Conservation (phyloP, 2,797 vertebrate species). For the Hydrocynus forskahlii region DNA sequence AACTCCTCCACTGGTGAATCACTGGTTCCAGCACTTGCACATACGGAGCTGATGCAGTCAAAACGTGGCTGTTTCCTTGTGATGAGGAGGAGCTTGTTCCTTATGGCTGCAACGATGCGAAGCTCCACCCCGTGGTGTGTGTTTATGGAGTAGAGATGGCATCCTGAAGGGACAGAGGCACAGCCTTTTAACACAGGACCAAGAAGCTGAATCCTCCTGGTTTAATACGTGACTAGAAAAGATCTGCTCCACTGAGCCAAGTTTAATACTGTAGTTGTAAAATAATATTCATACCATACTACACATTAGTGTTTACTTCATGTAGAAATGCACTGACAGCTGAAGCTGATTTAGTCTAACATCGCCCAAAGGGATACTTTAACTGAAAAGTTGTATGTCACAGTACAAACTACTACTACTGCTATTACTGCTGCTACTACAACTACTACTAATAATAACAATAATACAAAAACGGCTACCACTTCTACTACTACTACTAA, state of each 20-base stretch:
- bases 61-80: slow-evolving; percentile 85
- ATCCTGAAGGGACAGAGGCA: slow-evolving; percentile 79
- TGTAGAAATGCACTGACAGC: not conserved
- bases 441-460: too few species aligned
- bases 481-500: too few species aligned
- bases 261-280: not conserved
- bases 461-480: too few species aligned
- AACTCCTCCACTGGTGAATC: slow-evolving; percentile 96
- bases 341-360: not conserved
- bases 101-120: slow-evolving; percentile 92
- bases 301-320: not conserved
- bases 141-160: slow-evolving; percentile 96
- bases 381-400: too few species aligned
- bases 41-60: slow-evolving; percentile 68
- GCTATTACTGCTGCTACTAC: too few species aligned
- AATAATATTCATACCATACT: not conserved
- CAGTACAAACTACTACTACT: too few species aligned
- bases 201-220: not conserved
- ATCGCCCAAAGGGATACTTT: too few species aligned
- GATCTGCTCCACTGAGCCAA: not conserved
- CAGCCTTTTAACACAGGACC: not conserved
- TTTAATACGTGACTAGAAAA: not conserved
- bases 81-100: slow-evolving; percentile 96
- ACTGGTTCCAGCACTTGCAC: slow-evolving; percentile 60
- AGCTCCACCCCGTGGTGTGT: slow-evolving; percentile 92